Evolutionary conservation across 2,797 vertebrate genomes (phyloP), one percentile per base, ranked within the genome.

Genomic region (Microcaecilia unicolor): DNA sequence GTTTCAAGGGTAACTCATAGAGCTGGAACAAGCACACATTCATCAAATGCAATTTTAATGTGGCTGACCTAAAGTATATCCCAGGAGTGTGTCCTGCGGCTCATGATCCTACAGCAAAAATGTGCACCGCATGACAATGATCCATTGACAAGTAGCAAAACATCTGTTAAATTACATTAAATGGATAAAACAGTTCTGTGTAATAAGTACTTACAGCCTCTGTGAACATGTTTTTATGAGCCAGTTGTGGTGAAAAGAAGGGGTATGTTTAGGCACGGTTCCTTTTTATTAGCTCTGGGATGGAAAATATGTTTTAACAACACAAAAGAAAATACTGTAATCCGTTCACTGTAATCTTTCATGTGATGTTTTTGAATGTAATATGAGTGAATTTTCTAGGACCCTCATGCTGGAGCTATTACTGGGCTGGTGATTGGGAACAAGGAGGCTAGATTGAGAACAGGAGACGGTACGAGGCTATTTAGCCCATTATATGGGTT

Each of bases 171-270:
- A 76, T 70, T 68, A 67, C 61, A 31, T 61, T 68, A 67, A 73
- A 74, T 81, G 75, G 62, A 72, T 76, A 81, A 79, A 83, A 71
- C 73, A 80, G 72, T 38, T 58, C 61, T 55, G 54, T 35, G 48
- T 66, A 79, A 70, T 65, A 72, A 11, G 51, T 67, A 63, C 61
- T 67, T 83, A 70, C 64, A 74, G 57, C 50, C 34, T 63, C 61
- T 46, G 25, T 55, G 66, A 64, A 76, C 47, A 35, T 50, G 42
- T 56, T 43, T 64, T 74, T 61, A 71, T 74, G 51, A 61, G 61
- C 74, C 80, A 83, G 76, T 80, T 83, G 76, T 76, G 62, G 61
- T 63, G 56, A 69, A 70, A 58, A 73, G 76, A 68, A 76, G 64
- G 74, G 72, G 64, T 67, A 58, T 71, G 66, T 72, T 76, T 66